These are phyloP conservation scores for Linyphia triangularis DNA, from an alignment of 2,888 invertebrate genomes.

Conservation along the genomic window DNA sequence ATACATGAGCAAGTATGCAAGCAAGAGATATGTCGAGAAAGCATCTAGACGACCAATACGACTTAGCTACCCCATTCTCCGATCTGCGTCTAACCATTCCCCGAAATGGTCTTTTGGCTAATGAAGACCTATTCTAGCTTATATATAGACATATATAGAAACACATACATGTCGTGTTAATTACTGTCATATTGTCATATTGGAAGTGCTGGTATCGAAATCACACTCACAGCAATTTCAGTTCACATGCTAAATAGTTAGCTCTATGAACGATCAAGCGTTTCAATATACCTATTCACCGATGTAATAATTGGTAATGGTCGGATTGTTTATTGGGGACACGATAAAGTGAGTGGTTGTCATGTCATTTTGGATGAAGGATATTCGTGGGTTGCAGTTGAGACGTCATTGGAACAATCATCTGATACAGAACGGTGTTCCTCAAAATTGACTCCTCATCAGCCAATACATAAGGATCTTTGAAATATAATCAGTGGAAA, in stretches of 20 bases:
- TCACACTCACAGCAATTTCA: background rate
- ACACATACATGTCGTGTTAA: background rate
- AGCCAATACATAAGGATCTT: too few species aligned
- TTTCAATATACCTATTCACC: background rate
- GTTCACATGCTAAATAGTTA: background rate
- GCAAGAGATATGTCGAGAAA: too few species aligned
- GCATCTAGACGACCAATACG: background rate
- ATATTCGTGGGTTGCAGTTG: background rate
- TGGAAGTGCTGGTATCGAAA: slow-evolving; percentile 12
- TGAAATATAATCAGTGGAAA: too few species aligned
- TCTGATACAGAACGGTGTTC: too few species aligned
- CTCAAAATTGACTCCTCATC: too few species aligned
- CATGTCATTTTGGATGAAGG: background rate
- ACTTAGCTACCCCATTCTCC: background rate
- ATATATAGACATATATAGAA: background rate
- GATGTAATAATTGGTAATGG: background rate
- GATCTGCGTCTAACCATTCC: background rate
- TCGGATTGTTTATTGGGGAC: background rate
- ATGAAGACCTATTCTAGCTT: slow-evolving; percentile 12
- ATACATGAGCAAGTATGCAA: too few species aligned
- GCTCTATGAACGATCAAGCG: background rate
- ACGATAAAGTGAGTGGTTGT: background rate
- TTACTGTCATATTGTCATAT: background rate
- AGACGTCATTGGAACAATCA: background rate
- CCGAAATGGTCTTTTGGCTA: background rate